Evolutionary conservation across 2,113 vertebrate species (phyloP).

Genomic region (Dasypus novemcinctus): DNA sequence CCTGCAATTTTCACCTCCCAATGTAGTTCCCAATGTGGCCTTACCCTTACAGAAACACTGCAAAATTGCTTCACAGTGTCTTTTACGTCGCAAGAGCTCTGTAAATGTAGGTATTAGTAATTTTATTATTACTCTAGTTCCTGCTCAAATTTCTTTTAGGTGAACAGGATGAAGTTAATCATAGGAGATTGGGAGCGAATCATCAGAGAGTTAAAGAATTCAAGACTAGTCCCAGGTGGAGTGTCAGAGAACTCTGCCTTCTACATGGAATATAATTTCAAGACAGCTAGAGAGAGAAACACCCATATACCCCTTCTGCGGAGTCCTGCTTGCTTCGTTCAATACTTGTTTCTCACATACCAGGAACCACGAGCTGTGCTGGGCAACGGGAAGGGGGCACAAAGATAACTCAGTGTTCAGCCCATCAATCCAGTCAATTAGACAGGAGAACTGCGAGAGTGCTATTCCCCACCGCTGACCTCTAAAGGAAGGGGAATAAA

Average conservation of each 20-base stretch:
- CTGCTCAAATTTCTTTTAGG: background rate
- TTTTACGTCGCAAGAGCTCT: background rate
- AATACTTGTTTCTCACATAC: background rate
- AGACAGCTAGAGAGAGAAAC: background rate
- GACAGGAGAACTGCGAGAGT: background rate
- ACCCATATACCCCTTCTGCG: background rate
- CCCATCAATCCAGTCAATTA: background rate
- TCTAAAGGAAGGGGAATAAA: background rate
- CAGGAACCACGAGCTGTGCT: background rate
- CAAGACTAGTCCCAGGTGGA: background rate
- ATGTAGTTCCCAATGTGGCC: too few relatives aligned
- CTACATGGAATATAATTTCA: background rate
- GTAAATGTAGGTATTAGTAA: background rate
- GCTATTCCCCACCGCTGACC: background rate
- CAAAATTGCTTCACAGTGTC: background rate
- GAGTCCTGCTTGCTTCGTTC: background rate
- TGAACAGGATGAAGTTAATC: background rate
- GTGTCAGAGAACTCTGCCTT: background rate
- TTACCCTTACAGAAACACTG: too few relatives aligned
- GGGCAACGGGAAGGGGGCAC: background rate
- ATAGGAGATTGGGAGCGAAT: background rate
- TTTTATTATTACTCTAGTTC: background rate
- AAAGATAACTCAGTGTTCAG: background rate
- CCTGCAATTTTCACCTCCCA: too few relatives aligned
- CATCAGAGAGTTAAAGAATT: background rate